A percentile compares a stretch with the other conserved stretches of the same genome.
phyloP scores from a whole-genome alignment of 2,113 vertebrate genomes.

The Castor canadensis region DNA sequence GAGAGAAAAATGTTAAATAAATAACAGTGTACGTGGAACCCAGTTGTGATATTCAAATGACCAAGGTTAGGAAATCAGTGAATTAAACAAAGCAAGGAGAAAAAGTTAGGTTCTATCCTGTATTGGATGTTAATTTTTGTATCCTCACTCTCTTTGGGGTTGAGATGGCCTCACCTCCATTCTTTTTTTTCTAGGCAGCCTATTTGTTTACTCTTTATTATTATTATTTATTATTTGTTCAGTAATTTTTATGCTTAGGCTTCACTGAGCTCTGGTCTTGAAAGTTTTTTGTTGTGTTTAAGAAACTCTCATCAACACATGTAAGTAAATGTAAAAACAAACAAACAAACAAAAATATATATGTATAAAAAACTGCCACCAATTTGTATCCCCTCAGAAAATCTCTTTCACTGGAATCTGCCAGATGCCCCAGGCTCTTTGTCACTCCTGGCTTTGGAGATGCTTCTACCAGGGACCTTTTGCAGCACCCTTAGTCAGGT shows the following conservation, averaged over 20 bases:
- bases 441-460: not conserved
- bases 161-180: not conserved
- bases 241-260: not conserved
- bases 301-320: not conserved
- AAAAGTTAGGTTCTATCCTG: not conserved
- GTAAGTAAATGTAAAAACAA: too few species aligned
- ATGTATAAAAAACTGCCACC: too few species aligned
- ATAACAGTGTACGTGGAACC: slow-evolving; percentile 10
- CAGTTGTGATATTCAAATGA: not conserved
- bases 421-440: not conserved
- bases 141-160: not conserved
- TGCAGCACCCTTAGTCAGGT: not conserved
- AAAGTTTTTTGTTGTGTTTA: not conserved
- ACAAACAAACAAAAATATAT: too few species aligned
- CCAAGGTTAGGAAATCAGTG: not conserved
- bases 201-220: not conserved
- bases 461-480: not conserved
- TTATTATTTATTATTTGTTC: not conserved
- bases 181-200: not conserved
- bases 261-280: not conserved
- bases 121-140: not conserved
- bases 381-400: not conserved
- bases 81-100: not conserved
- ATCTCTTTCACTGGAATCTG: slow-evolving; percentile 23
- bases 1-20: slow-evolving; percentile 15